Evolutionary conservation across 2,888 invertebrate genomes (phyloP), one percentile per base, ranked within the genome.

Genomic region (Rapana venosa): DNA sequence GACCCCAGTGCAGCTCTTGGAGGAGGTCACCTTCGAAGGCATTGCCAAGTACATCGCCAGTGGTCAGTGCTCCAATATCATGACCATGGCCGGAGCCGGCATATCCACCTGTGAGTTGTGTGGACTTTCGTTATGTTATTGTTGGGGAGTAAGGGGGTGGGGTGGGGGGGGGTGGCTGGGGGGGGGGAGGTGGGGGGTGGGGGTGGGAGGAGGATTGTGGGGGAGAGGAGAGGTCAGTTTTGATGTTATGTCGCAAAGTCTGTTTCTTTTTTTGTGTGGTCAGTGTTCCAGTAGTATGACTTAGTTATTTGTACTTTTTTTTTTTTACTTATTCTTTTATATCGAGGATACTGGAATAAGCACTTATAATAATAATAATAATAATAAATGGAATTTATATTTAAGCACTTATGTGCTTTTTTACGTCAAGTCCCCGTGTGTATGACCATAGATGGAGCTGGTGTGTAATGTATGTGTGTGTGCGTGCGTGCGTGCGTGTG

Each of bases 21-120:
- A 97, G 58, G 97, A 98, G 93, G 96, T 98, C 79, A 97, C 97
- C 88, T 96, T 98, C 92, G 97, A 98, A 84, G 94, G 98, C 1
- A 96, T 99, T 88, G 97, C 97, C 0, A 97, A 97, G 89, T 98
- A 98, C 96, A 98, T 99, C 92, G 97, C 98, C 93, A 97, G 97
- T 91, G 97, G 97, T 79, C 97, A 97, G 92, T 98, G 98, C 95
- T 97, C 97, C 95, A 98, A 98, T 94, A 97, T 99, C 90, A 97
- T 99, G 90, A 98, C 98, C 0, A 97, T 99, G 97, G 98, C 98
- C 91, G 99, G 99, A 91, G 99, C 99, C 93, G 99, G 99, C 88
- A 98, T 99, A 95, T 99, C 99, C 4, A 99, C 99, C 87, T 98
- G 98, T 98, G 97, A 97, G 97, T 83, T 98, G 97, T 97, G 97